Conservation (phyloP, 2,888 invertebrate genomes). For the Choristoneura rosaceana region DNA sequence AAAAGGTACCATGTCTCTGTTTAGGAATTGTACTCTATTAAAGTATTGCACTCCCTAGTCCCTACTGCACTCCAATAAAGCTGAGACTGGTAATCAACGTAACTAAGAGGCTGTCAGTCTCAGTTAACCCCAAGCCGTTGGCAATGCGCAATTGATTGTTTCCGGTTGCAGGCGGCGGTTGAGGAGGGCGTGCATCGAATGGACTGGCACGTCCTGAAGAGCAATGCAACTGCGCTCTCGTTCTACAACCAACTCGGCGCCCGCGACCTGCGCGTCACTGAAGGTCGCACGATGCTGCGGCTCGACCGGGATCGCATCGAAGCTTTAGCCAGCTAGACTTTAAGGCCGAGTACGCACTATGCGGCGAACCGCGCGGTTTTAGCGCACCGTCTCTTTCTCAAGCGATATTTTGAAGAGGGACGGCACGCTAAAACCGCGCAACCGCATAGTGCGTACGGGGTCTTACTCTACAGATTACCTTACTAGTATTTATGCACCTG, state of each 20-base stretch:
- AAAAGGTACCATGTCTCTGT: too few relatives aligned
- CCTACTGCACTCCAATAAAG: neutral
- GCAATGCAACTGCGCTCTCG: slow-evolving; percentile 91
- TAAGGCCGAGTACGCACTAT: too few relatives aligned
- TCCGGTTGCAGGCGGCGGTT: slow-evolving; percentile 63
- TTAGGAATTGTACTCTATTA: neutral
- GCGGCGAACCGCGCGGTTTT: too few relatives aligned
- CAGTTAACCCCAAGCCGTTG: neutral
- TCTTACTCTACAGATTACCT: neutral
- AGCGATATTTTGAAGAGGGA: too few relatives aligned
- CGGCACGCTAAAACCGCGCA: too few relatives aligned
- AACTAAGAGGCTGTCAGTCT: neutral
- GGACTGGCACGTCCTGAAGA: slow-evolving; percentile 90
- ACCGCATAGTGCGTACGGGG: too few relatives aligned
- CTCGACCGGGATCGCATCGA: slow-evolving; percentile 63
- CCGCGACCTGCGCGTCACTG: slow-evolving; percentile 62
- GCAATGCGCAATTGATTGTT: neutral
- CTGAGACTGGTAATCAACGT: neutral
- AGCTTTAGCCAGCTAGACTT: slow-evolving; percentile 48
- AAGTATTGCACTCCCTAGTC: neutral
- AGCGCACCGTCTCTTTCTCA: too few relatives aligned
- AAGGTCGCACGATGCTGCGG: slow-evolving; percentile 72
- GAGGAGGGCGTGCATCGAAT: slow-evolving; percentile 85
- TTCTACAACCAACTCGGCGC: slow-evolving; percentile 92
- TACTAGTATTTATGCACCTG: too few relatives aligned